Evolutionary conservation across 2,113 vertebrate species (phyloP).

Genomic region (Malurus cyaneus): DNA sequence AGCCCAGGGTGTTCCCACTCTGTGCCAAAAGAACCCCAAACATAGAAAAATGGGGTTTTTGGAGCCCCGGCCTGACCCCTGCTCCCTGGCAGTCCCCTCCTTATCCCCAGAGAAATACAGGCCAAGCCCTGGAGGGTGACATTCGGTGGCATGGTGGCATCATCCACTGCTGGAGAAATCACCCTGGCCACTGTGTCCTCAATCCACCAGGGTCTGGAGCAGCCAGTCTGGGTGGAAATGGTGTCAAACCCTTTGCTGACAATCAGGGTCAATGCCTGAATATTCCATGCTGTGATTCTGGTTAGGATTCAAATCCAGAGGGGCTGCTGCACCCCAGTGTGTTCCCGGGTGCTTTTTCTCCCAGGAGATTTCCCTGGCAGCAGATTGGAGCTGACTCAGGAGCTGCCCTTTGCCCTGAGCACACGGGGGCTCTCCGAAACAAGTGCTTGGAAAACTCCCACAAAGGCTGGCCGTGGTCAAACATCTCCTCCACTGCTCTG

Average conservation of each 20-base stretch:
- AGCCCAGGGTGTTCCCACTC: fast-evolving
- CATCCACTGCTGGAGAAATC: fast-evolving
- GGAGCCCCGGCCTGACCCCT: not conserved
- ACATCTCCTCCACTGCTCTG: not conserved
- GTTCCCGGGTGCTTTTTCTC: fast-evolving
- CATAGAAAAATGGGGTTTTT: fast-evolving
- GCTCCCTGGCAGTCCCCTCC: not conserved
- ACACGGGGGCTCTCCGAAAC: not conserved
- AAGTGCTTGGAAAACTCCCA: slow-evolving; percentile 4
- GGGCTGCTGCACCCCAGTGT: fast-evolving
- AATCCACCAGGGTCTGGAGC: fast-evolving
- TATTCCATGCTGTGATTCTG: fast-evolving
- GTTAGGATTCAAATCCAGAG: not conserved
- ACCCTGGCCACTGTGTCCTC: fast-evolving
- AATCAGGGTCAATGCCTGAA: not conserved
- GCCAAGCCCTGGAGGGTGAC: fast-evolving
- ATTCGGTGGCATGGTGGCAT: not conserved
- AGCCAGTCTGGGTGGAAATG: fast-evolving
- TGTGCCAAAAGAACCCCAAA: not conserved
- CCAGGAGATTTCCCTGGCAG: fast-evolving
- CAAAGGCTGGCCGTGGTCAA: not conserved
- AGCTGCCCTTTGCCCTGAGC: not conserved
- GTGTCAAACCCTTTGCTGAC: not conserved
- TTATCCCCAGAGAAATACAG: not conserved
- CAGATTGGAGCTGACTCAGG: not conserved